Evolutionary conservation across 2,888 invertebrate species (phyloP).

Genomic region (Patella depressa): DNA sequence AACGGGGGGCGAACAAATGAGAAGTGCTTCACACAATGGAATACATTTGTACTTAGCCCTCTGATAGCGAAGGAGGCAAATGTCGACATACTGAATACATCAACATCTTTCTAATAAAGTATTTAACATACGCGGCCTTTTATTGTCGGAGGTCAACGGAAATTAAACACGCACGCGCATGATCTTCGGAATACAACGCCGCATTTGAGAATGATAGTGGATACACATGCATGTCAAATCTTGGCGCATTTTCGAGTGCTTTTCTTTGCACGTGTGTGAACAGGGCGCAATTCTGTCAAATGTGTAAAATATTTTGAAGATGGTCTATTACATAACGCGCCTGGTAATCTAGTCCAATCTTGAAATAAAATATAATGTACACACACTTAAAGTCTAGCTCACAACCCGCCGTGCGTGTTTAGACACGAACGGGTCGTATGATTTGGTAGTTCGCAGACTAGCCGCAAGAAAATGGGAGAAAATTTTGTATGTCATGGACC

Average conservation of each 20-base stretch:
- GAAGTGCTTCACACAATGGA: background rate
- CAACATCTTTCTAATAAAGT: background rate
- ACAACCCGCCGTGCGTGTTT: no score
- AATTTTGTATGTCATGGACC: no score
- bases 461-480: no score
- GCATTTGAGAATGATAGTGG: background rate
- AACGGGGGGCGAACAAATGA: background rate
- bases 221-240: conserved; percentile 7
- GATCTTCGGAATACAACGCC: background rate
- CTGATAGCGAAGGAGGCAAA: background rate
- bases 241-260: background rate
- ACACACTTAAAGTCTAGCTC: no score
- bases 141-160: background rate
- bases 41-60: background rate
- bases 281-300: no score
- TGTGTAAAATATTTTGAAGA: no score
- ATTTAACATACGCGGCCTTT: conserved; percentile 7
- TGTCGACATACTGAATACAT: conserved; percentile 5
- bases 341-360: no score
- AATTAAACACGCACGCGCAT: background rate
- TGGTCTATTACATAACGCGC: no score
- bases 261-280: no score
- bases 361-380: no score
- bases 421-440: no score
- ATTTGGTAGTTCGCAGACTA: no score